A percentile compares a stretch with the other conserved stretches of the same genome.
Evolutionary conservation across 2,797 vertebrate species (phyloP).

Genomic region (Myotis vivesi): DNA sequence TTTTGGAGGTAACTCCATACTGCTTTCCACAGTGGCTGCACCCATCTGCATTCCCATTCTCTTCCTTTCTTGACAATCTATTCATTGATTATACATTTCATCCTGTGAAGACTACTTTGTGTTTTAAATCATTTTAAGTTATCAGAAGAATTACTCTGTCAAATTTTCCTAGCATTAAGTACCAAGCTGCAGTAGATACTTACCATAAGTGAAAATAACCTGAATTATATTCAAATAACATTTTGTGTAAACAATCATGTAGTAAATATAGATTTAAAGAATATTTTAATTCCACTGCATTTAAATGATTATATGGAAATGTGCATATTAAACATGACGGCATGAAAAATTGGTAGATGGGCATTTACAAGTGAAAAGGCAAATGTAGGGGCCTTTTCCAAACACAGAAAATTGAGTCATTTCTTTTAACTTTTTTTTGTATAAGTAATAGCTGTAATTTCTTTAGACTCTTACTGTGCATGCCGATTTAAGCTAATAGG

Average conservation of each 20-base stretch:
- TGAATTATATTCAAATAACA: conserved; percentile 36
- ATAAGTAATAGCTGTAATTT: not conserved
- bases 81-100: not conserved
- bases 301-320: conserved; percentile 42
- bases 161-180: conserved; percentile 25
- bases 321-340: not conserved
- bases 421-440: not conserved
- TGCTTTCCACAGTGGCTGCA: too few species aligned
- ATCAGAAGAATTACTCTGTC: conserved; percentile 35
- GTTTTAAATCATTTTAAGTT: conserved; percentile 35
- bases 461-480: not conserved
- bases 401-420: not conserved
- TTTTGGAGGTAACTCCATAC: not conserved
- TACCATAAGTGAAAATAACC: not conserved
- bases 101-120: not conserved
- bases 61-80: not conserved
- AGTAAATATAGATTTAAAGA: conserved; percentile 6
- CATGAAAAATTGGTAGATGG: not conserved
- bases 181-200: conserved; percentile 19
- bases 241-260: conserved; percentile 11
- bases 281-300: not conserved
- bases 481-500: not conserved
- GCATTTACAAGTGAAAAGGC: not conserved
- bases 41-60: not conserved
- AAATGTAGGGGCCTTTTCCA: not conserved